Conservation (phyloP, 2,888 invertebrate genomes). For the Pediacus dermestoides region DNA sequence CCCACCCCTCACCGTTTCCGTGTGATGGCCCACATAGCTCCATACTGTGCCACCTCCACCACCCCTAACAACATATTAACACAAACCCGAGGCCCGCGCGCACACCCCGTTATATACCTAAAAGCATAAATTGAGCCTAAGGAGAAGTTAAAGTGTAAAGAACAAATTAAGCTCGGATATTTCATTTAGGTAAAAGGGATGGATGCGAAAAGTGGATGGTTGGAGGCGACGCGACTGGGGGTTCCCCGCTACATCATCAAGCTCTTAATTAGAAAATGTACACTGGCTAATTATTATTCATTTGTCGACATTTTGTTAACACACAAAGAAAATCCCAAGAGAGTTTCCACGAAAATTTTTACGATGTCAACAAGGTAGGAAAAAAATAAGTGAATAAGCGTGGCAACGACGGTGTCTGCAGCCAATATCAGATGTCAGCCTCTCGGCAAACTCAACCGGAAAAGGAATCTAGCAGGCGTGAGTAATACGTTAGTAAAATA, state of each 20-base stretch:
- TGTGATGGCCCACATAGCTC: too few relatives aligned
- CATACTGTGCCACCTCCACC: conserved; percentile 12
- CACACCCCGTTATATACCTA: conserved; percentile 17
- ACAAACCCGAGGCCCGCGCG: conserved; percentile 11
- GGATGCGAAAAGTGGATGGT: conserved; percentile 12
- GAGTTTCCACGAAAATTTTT: too few relatives aligned
- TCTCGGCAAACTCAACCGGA: conserved; percentile 37
- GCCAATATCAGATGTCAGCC: conserved; percentile 29
- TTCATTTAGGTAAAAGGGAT: conserved; percentile 23
- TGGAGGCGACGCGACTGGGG: conserved; percentile 3
- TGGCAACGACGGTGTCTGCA: conserved; percentile 4
- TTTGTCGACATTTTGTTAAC: conserved; percentile 36
- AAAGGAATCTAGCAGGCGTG: conserved; percentile 43
- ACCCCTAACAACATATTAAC: conserved; percentile 13
- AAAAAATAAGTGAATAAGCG: not conserved
- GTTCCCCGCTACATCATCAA: conserved; percentile 20
- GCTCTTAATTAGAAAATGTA: conserved; percentile 41
- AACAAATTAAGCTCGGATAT: conserved; percentile 34
- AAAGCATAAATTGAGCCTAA: conserved; percentile 46
- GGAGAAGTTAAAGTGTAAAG: conserved; percentile 43
- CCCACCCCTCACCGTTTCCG: not conserved
- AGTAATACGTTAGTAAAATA: conserved; percentile 45
- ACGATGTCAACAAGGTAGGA: not conserved
- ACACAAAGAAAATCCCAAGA: conserved; percentile 24
- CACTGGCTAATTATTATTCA: conserved; percentile 42